Evolutionary conservation across 1,140 invertebrate species (phyloP).

Genomic region (Anthonomus grandis): DNA sequence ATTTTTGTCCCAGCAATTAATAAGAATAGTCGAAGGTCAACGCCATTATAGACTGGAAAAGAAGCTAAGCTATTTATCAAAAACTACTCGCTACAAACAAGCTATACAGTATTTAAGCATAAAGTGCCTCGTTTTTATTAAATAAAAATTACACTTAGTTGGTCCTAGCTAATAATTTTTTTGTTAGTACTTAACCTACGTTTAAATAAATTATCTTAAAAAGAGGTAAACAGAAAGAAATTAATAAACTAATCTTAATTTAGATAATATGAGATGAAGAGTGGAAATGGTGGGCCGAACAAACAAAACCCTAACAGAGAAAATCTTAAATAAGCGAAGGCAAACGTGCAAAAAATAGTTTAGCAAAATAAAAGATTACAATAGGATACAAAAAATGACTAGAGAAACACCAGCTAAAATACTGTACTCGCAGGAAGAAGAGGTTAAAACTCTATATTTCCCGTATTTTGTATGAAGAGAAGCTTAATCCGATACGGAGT

Average conservation of each 20-base stretch:
- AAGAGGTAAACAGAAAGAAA: neutral
- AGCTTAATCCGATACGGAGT: slow-evolving; percentile 47
- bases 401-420: slow-evolving; percentile 11
- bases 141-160: neutral
- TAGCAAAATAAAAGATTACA: neutral
- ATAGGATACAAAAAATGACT: neutral
- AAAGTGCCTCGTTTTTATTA: neutral
- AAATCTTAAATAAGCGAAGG: neutral
- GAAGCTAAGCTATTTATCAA: neutral
- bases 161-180: neutral
- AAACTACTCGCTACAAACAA: slow-evolving; percentile 3
- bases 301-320: too few species aligned
- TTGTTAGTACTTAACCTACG: neutral
- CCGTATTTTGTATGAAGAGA: slow-evolving; percentile 12
- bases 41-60: slow-evolving; percentile 10
- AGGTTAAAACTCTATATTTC: slow-evolving; percentile 1
- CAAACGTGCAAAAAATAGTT: too few species aligned
- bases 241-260: too few species aligned
- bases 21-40: neutral
- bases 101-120: slow-evolving; percentile 14
- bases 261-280: too few species aligned
- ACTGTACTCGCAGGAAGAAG: slow-evolving; percentile 5
- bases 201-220: neutral
- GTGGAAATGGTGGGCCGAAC: too few species aligned
- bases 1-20: slow-evolving; percentile 3